A percentile compares a stretch with the other conserved stretches of the same genome.
These are phyloP conservation scores for Astur gentilis DNA, from an alignment of 2,113 vertebrate genomes.

Conservation along the genomic window DNA sequence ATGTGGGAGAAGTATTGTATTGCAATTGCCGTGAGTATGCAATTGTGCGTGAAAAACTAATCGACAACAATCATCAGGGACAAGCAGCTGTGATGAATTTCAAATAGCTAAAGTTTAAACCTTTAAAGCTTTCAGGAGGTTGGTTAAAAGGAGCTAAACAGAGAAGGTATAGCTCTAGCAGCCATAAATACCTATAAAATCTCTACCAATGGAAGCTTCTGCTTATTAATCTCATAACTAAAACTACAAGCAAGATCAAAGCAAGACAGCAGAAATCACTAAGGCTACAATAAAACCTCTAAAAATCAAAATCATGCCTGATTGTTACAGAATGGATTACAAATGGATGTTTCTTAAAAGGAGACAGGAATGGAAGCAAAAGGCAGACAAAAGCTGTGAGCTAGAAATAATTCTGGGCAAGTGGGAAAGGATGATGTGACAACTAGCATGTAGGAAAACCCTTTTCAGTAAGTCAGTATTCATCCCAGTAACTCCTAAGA, in stretches of 20 bases:
- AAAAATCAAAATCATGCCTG: not conserved
- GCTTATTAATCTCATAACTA: not conserved
- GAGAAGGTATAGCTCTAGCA: not conserved
- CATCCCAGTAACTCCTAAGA: not conserved
- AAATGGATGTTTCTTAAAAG: not conserved
- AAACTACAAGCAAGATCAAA: not conserved
- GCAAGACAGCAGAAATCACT: not conserved
- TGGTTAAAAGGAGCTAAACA: not conserved
- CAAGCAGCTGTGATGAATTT: constrained; percentile 1
- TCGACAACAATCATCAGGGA: not conserved
- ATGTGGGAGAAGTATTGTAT: not conserved
- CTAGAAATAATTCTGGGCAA: not conserved
- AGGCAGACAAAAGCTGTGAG: not conserved
- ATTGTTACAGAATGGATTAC: not conserved
- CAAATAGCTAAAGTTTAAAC: not conserved
- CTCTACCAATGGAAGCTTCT: not conserved
- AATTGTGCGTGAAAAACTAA: constrained; percentile 13
- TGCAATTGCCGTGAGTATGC: not conserved
- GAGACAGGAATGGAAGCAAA: not conserved
- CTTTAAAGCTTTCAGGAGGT: not conserved
- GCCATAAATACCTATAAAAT: not conserved
- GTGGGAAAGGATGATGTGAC: not conserved
- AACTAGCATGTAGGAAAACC: not conserved
- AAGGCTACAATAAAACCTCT: not conserved
- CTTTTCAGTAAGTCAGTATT: not conserved